Evolutionary conservation across 2,113 vertebrate genomes (phyloP), one percentile per base, ranked within the genome.

Genomic region (Platichthys flesus): DNA sequence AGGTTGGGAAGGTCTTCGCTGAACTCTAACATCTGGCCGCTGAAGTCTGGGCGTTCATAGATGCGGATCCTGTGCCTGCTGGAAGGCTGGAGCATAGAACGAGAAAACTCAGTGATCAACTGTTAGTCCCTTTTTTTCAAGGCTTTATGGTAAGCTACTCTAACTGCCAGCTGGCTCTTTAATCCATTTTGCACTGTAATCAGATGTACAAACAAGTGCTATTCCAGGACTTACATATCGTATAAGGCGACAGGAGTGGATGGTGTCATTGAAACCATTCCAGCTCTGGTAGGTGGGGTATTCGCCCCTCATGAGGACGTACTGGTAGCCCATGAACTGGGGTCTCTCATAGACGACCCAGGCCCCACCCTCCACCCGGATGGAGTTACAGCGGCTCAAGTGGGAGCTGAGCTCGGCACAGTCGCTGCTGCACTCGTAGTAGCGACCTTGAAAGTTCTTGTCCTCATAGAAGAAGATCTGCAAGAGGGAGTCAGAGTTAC

Each of bases 391-490:
- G 54, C 28, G 89, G 67, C 74, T 89, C 69, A 93, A 81, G 75
- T 91, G 83, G 31, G 89, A 79, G 42, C 80, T 87, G 71, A 91
- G 78, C 62, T 93, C 88, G 0, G 90, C 62, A 64, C 87, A 91
- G 78, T 93, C 92, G 3, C 56, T 68, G 78, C 80, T 85, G 78
- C 90, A 88, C 69, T 93, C 92, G 4, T 84, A 92, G 61, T 69
- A 69, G 40, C 79, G 84, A 15, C 92, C 91, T 52, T 92, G 85
- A 74, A 93, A 93, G 81, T 91, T 91, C 42, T 82, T 89, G 64
- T 92, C 92, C 76, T 93, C 90, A 0, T 85, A 93, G 81, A 93
- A 93, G 59, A 88, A 77, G 67, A 92, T 90, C 92, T 93, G 74
- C 10, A 81, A 49, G 10, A 5, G 47, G 13, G 15, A 49, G 47